phyloP scores from a whole-genome alignment of 1,140 invertebrate species.

The Diploscapter pachys region DNA sequence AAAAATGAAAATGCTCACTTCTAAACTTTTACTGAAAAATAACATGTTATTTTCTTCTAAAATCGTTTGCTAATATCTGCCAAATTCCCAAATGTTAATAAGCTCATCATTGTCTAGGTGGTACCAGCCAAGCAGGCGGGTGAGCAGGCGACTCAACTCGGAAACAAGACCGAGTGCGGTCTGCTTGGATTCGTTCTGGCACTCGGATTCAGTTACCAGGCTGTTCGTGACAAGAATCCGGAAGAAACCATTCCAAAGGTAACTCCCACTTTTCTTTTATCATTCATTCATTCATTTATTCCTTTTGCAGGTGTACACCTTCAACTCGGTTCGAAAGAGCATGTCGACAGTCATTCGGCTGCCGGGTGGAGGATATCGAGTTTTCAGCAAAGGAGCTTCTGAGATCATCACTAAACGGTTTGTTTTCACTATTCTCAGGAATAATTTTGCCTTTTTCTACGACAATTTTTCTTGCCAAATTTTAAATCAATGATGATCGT shows the following conservation, averaged over 20 bases:
- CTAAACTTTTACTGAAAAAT: too few species aligned
- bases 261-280: neutral
- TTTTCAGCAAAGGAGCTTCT: conserved; percentile 97
- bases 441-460: conserved; percentile 18
- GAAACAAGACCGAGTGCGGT: conserved; percentile 98
- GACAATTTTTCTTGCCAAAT: too few species aligned
- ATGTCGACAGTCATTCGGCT: conserved; percentile 90
- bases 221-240: conserved; percentile 77
- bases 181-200: conserved; percentile 88
- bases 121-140: conserved; percentile 75
- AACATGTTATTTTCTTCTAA: too few species aligned
- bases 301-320: conserved; percentile 80
- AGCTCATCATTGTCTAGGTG: conserved; percentile 61
- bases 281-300: conserved; percentile 17
- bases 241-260: conserved; percentile 80
- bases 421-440: conserved; percentile 43
- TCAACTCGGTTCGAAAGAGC: conserved; percentile 96
- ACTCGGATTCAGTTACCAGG: conserved; percentile 86
- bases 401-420: conserved; percentile 98
- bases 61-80: neutral
- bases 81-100: too few species aligned
- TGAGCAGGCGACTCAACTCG: conserved; percentile 87
- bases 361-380: conserved; percentile 73
- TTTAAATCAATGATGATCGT: too few species aligned
- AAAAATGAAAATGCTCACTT: too few species aligned